phyloP scores from a whole-genome alignment of 1,140 invertebrate species.

The Aradophagus sp. region DNA sequence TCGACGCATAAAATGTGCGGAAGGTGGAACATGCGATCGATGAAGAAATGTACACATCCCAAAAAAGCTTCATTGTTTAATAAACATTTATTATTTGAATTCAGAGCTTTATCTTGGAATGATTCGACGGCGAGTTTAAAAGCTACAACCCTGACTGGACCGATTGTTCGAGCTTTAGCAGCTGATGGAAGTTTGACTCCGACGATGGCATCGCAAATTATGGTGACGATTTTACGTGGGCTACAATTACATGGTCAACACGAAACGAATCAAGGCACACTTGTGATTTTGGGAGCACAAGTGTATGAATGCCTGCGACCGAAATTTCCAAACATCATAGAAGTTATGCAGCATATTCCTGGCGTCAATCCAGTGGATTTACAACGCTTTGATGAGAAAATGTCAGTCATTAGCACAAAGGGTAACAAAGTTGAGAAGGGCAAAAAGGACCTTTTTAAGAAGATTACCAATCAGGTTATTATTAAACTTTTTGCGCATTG shows the following conservation, averaged over 20 bases:
- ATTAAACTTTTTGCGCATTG: no score
- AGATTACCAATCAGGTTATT: constrained; percentile 85
- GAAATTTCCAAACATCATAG: constrained; percentile 80
- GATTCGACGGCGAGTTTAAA: constrained; percentile 87
- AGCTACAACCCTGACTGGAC: constrained; percentile 81
- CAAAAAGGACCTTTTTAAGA: constrained; percentile 93
- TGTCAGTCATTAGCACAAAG: constrained; percentile 80
- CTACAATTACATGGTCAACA: constrained; percentile 88
- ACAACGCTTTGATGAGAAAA: constrained; percentile 88
- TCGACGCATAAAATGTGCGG: no score
- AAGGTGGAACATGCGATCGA: no score
- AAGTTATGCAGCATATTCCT: constrained; percentile 84
- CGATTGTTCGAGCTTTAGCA: constrained; percentile 78
- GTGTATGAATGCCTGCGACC: constrained; percentile 88
- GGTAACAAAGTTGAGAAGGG: constrained; percentile 89
- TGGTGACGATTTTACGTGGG: constrained; percentile 84
- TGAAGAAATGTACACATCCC: no score
- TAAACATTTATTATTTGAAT: constrained; percentile 50
- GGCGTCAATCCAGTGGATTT: constrained; percentile 85
- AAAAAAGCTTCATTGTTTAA: no score
- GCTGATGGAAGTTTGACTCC: constrained; percentile 78
- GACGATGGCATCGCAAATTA: constrained; percentile 81
- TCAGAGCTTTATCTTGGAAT: constrained; percentile 87
- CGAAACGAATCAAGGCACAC: constrained; percentile 84
- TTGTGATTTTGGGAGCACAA: constrained; percentile 83